Conservation (phyloP, 2,797 vertebrate species). For the Pteronotus mesoamericanus region DNA sequence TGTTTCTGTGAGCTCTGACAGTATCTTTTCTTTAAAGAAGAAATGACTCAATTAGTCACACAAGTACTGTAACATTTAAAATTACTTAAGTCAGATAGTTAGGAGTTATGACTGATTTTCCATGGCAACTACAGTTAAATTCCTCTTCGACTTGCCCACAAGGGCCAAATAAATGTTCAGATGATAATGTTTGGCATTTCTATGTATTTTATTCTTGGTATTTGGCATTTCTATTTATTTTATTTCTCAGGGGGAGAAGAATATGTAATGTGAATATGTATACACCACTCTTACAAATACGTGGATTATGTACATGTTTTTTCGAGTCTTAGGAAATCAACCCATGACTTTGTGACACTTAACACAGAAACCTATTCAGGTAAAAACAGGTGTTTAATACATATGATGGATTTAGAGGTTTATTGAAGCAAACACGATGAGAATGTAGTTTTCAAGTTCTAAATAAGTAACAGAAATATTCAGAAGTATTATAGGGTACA, state of each 20-base stretch:
- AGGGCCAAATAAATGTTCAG: slow-evolving; percentile 12
- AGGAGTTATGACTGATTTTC: background rate
- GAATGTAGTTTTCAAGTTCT: background rate
- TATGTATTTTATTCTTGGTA: background rate
- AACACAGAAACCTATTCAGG: background rate
- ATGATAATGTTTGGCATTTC: background rate
- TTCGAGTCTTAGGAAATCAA: background rate
- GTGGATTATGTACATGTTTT: background rate
- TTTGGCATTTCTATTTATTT: background rate
- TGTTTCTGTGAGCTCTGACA: background rate
- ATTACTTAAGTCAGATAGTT: background rate
- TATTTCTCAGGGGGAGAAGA: background rate
- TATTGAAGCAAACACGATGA: background rate
- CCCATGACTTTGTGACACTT: background rate
- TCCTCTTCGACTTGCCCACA: background rate
- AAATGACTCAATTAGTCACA: background rate
- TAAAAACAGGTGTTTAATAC: background rate
- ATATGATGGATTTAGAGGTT: background rate
- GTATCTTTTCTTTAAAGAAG: background rate
- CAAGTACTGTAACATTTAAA: slow-evolving; percentile 16
- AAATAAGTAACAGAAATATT: background rate
- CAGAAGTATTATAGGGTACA: background rate
- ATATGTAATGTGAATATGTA: background rate
- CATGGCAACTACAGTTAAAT: background rate
- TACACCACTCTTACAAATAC: background rate